Percentiles rank a stretch among this genome's conserved stretches.
These are phyloP conservation scores for Diorhabda elongata DNA, from an alignment of 1,140 invertebrate genomes.

Conservation along the genomic window DNA sequence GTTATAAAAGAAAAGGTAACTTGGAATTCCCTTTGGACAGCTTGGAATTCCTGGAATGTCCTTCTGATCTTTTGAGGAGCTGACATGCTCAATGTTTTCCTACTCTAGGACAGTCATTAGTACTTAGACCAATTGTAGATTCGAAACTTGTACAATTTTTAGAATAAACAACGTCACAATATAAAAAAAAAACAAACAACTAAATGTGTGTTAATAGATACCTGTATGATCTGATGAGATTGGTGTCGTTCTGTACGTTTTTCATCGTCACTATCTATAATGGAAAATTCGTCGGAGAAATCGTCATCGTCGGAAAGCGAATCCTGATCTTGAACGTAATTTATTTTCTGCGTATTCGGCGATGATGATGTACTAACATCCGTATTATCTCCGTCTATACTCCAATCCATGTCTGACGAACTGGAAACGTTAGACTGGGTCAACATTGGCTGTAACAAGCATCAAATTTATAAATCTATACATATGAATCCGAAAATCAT, in stretches of 20 bases:
- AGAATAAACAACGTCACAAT: too few relatives aligned
- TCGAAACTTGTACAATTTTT: too few relatives aligned
- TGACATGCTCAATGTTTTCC: too few relatives aligned
- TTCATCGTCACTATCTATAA: slow-evolving; percentile 47
- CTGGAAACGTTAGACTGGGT: neutral
- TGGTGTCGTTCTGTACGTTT: slow-evolving; percentile 32
- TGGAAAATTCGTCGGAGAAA: slow-evolving; percentile 45
- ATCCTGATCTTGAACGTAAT: slow-evolving; percentile 37
- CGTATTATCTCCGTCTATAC: slow-evolving; percentile 40
- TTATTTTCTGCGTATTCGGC: slow-evolving; percentile 20
- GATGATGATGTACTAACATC: slow-evolving; percentile 44
- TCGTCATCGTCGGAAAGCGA: slow-evolving; percentile 47
- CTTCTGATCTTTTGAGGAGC: too few relatives aligned
- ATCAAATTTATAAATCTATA: neutral
- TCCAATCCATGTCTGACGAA: slow-evolving; percentile 42
- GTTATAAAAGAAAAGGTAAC: too few relatives aligned
- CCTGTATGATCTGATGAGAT: slow-evolving; percentile 24
- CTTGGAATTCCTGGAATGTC: too few relatives aligned
- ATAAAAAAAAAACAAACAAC: too few relatives aligned
- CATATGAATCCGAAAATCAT: slow-evolving; percentile 1
- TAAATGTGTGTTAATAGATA: too few relatives aligned
- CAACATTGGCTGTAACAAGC: slow-evolving; percentile 7
- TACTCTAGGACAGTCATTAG: too few relatives aligned
- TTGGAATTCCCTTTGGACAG: too few relatives aligned
- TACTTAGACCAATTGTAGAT: too few relatives aligned